Conservation (phyloP, 1,140 invertebrate species). For the Cataglyphis hispanica region DNA sequence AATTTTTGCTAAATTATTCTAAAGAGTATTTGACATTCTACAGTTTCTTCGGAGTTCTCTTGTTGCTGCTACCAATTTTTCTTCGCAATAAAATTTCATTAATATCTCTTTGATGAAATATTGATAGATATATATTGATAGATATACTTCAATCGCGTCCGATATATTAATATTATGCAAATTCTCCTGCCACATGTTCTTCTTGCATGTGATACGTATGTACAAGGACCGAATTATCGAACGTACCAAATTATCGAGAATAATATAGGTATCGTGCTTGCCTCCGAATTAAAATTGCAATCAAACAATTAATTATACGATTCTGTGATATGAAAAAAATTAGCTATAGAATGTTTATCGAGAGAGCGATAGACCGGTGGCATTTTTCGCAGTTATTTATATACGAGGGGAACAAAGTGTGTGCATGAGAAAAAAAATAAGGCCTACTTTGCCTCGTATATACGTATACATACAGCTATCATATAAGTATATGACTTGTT, state of each 20-base stretch:
- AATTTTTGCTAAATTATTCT: slow-evolving; percentile 23
- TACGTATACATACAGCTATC: slow-evolving; percentile 10
- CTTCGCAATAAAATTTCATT: slow-evolving; percentile 1
- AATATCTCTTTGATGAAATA: background rate
- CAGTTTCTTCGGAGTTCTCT: slow-evolving; percentile 20
- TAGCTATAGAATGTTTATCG: slow-evolving; percentile 38
- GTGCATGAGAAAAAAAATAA: background rate
- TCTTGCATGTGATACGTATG: slow-evolving; percentile 34
- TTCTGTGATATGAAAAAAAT: slow-evolving; percentile 49
- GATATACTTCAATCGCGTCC: slow-evolving; percentile 27
- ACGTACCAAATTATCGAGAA: slow-evolving; percentile 34
- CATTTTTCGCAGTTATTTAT: slow-evolving; percentile 12
- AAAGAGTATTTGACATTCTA: background rate
- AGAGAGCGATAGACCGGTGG: background rate
- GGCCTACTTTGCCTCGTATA: slow-evolving; percentile 9
- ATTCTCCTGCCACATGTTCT: slow-evolving; percentile 47
- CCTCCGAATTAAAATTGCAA: slow-evolving; percentile 36
- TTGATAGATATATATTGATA: no score
- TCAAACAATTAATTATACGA: slow-evolving; percentile 41
- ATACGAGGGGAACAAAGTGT: background rate
- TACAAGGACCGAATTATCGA: slow-evolving; percentile 10
- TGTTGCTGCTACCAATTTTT: slow-evolving; percentile 33
- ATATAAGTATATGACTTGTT: slow-evolving; percentile 11
- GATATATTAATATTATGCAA: slow-evolving; percentile 51
- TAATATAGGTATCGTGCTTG: slow-evolving; percentile 29